Evolutionary conservation across 92 coral and sea anemone species (phyloP).

Genomic region (Scolanthus callimorphus): DNA sequence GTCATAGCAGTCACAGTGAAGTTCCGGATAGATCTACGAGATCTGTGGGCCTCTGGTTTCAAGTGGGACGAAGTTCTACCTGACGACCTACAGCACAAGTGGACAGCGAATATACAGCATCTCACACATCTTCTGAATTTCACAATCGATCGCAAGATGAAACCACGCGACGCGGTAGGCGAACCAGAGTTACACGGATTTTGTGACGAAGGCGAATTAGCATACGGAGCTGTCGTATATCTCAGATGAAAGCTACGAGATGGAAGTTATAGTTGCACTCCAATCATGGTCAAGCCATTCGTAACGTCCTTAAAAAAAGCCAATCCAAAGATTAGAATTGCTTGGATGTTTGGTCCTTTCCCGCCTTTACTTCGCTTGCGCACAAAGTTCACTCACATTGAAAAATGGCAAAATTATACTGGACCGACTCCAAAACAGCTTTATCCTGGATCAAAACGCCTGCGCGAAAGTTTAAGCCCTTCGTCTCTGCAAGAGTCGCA

Average conservation of each 20-base stretch:
- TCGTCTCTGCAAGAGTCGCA: constrained; percentile 25
- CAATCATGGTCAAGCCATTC: constrained; percentile 46
- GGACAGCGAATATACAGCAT: constrained; percentile 39
- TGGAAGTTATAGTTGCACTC: constrained; percentile 34
- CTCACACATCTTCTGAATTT: constrained; percentile 38
- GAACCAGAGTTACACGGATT: too few species aligned
- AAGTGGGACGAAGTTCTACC: constrained; percentile 58
- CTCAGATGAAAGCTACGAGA: constrained; percentile 47
- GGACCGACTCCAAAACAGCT: constrained; percentile 29
- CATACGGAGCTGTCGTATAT: constrained; percentile 50
- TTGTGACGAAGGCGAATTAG: too few species aligned
- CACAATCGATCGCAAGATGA: constrained; percentile 42
- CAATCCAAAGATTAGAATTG: constrained; percentile 43
- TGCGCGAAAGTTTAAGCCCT: too few species aligned
- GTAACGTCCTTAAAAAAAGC: constrained; percentile 39
- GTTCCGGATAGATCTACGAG: constrained; percentile 48
- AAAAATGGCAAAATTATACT: constrained; percentile 18
- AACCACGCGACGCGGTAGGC: constrained; percentile 33
- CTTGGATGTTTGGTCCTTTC: constrained; percentile 45
- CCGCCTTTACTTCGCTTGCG: constrained; percentile 24
- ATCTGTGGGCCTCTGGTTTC: constrained; percentile 55
- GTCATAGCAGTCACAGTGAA: constrained; percentile 41
- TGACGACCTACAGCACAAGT: constrained; percentile 20
- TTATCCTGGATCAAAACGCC: constrained; percentile 39
- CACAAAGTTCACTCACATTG: too few species aligned